Conservation (phyloP, 2,888 invertebrate species). For the Ophioninae sp. region DNA sequence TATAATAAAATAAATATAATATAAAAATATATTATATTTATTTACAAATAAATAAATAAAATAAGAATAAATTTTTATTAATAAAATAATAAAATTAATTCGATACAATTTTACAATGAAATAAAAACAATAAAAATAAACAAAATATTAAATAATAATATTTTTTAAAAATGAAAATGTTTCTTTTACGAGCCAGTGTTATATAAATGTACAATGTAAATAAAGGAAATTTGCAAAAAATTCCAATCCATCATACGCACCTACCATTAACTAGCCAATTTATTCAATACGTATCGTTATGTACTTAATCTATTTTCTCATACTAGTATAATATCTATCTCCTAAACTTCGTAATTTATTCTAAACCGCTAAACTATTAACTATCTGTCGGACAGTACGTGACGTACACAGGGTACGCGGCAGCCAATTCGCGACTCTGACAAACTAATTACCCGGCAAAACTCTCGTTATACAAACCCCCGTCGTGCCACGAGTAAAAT, state of each 20-base stretch:
- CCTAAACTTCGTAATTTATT: slow-evolving; percentile 50
- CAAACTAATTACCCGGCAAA: slow-evolving; percentile 66
- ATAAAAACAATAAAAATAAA: too few species aligned
- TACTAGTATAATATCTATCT: not conserved
- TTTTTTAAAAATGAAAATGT: not conserved
- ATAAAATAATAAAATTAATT: too few species aligned
- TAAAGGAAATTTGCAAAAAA: slow-evolving; percentile 10
- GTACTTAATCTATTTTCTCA: slow-evolving; percentile 45
- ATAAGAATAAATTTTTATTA: too few species aligned
- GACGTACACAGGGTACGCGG: not conserved
- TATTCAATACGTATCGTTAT: slow-evolving; percentile 4
- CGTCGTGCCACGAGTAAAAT: slow-evolving; percentile 37
- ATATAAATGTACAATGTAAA: not conserved
- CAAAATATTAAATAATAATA: too few species aligned
- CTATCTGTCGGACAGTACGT: slow-evolving; percentile 37
- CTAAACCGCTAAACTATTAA: slow-evolving; percentile 53
- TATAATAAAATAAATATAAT: too few species aligned
- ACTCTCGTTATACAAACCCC: slow-evolving; percentile 52
- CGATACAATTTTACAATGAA: too few species aligned
- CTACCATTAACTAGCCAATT: not conserved
- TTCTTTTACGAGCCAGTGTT: not conserved
- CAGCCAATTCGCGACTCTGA: slow-evolving; percentile 64
- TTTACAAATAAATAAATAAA: too few species aligned
- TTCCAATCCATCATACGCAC: slow-evolving; percentile 31
- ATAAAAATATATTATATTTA: too few species aligned